A percentile compares a stretch with the other conserved stretches of the same genome.
phyloP scores from a whole-genome alignment of 2,888 invertebrate genomes.

The Scaptomyza flava region DNA sequence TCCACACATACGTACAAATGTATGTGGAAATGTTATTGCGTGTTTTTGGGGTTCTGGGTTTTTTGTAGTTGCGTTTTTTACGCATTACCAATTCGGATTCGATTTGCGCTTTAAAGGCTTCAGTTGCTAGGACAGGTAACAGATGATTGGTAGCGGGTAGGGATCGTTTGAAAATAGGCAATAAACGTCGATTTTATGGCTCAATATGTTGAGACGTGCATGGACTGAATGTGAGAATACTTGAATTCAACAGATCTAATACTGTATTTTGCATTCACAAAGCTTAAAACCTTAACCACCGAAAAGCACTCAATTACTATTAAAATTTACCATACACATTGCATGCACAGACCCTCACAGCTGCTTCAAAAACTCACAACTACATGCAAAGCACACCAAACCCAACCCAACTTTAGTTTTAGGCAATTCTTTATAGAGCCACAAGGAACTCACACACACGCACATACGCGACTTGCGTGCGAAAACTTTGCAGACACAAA shows the following conservation, averaged over 20 bases:
- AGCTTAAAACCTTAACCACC: neutral
- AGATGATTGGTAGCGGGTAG: conserved; percentile 17
- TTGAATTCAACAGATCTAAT: conserved; percentile 2
- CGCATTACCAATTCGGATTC: conserved; percentile 75
- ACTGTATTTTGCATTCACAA: neutral
- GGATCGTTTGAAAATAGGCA: conserved; percentile 5
- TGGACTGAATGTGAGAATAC: neutral
- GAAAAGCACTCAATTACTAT: neutral
- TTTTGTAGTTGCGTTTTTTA: conserved; percentile 48
- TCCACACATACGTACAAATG: conserved; percentile 1
- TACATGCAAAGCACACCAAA: neutral
- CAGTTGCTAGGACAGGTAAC: conserved; percentile 12
- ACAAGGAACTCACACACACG: conserved; percentile 9
- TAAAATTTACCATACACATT: neutral
- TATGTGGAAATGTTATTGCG: conserved; percentile 47
- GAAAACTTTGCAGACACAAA: conserved; percentile 61
- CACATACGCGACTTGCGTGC: conserved; percentile 43
- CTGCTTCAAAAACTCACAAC: conserved; percentile 13
- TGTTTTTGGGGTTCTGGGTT: conserved; percentile 36
- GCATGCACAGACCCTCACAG: conserved; percentile 6
- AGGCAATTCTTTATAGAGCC: conserved; percentile 8
- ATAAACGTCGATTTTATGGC: conserved; percentile 40
- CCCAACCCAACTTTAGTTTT: conserved; percentile 15
- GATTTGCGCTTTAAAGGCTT: conserved; percentile 65
- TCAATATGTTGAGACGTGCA: conserved; percentile 27